Conservation (phyloP, 1,140 invertebrate species). For the Pentalonia nigronervosa region DNA sequence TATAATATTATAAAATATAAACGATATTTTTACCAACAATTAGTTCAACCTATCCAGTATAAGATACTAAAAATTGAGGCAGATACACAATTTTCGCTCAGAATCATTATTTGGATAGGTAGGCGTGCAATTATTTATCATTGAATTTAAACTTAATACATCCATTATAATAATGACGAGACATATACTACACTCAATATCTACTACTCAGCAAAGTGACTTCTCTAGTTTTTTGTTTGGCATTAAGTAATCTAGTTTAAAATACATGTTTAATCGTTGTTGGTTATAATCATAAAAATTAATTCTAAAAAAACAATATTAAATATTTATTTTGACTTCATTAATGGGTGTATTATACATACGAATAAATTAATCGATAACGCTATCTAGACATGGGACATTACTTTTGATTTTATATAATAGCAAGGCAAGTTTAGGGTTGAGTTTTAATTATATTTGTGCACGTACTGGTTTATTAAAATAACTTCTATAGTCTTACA, state of each 20-base stretch:
- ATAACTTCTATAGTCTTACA: slow-evolving; percentile 14
- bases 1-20: too few relatives aligned
- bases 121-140: neutral
- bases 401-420: slow-evolving; percentile 3
- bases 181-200: neutral
- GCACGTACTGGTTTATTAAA: neutral
- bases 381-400: neutral
- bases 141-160: neutral
- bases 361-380: slow-evolving; percentile 25
- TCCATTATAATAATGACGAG: neutral
- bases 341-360: neutral
- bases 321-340: neutral
- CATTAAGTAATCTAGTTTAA: neutral
- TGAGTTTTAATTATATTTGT: slow-evolving; percentile 41
- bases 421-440: neutral
- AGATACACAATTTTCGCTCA: too few relatives aligned
- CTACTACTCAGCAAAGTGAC: neutral
- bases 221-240: neutral
- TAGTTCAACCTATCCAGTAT: too few relatives aligned
- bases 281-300: neutral
- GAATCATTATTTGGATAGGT: too few relatives aligned
- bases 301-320: neutral
- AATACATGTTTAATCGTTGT: neutral
- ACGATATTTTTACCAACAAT: too few relatives aligned
- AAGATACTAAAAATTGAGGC: too few relatives aligned